Conservation (phyloP, 2,888 invertebrate species). For the Sesia apiformis region DNA sequence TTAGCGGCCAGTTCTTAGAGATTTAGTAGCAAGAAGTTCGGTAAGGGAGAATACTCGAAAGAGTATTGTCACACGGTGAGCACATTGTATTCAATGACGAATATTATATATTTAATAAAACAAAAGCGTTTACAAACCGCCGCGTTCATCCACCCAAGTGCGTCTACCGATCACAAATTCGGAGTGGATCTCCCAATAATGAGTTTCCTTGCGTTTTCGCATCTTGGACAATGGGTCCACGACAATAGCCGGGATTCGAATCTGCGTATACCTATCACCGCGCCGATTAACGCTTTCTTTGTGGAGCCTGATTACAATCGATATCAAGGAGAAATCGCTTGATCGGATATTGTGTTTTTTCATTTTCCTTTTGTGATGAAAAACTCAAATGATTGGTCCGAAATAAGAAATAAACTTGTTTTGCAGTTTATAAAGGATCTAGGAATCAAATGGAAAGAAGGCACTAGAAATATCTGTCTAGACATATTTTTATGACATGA, state of each 20-base stretch:
- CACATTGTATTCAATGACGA: too few relatives aligned
- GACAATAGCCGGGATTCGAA: conserved; percentile 24
- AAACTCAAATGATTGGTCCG: too few relatives aligned
- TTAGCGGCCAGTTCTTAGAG: too few relatives aligned
- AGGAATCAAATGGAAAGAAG: too few relatives aligned
- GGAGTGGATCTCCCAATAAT: conserved; percentile 32
- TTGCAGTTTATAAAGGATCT: too few relatives aligned
- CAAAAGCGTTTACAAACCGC: conserved; percentile 10
- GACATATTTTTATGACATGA: too few relatives aligned
- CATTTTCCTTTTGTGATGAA: not conserved
- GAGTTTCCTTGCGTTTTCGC: conserved; percentile 34
- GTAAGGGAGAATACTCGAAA: too few relatives aligned
- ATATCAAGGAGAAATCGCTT: conserved; percentile 5
- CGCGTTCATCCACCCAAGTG: conserved; percentile 16
- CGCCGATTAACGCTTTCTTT: conserved; percentile 44
- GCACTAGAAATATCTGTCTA: too few relatives aligned
- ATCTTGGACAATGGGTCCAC: conserved; percentile 15
- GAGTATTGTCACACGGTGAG: too few relatives aligned
- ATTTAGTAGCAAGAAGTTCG: too few relatives aligned
- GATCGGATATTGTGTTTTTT: not conserved
- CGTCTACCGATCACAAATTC: conserved; percentile 15
- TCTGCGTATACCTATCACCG: conserved; percentile 30
- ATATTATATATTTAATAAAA: too few relatives aligned
- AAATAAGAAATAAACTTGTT: too few relatives aligned
- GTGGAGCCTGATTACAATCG: conserved; percentile 25